Percentiles rank a stretch among this genome's conserved stretches.
Evolutionary conservation across 2,888 invertebrate species (phyloP).

Genomic region (Euphydryas editha): DNA sequence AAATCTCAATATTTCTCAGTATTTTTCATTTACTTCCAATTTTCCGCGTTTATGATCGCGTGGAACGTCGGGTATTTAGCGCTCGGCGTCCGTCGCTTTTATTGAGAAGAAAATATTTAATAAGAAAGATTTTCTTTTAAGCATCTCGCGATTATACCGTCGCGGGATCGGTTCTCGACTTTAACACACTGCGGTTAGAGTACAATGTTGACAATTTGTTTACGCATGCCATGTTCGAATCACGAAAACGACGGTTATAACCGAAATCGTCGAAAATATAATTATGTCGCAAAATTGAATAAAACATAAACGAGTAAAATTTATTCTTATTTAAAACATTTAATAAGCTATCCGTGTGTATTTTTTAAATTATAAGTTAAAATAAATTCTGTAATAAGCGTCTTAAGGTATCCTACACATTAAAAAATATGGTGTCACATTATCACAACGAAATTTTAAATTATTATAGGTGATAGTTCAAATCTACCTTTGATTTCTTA

Average conservation of each 20-base stretch:
- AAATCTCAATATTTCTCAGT: slow-evolving; percentile 49
- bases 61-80: slow-evolving; percentile 57
- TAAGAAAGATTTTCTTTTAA: slow-evolving; percentile 62
- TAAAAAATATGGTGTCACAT: no score
- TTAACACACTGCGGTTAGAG: background rate
- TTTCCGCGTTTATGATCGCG: slow-evolving; percentile 55
- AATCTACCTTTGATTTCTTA: no score
- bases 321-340: background rate
- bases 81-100: slow-evolving; percentile 51
- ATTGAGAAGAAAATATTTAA: slow-evolving; percentile 68
- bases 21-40: slow-evolving; percentile 62
- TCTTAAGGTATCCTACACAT: no score
- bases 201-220: background rate
- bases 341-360: background rate
- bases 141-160: slow-evolving; percentile 52
- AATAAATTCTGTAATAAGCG: no score
- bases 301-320: slow-evolving; percentile 11
- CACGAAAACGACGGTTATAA: slow-evolving; percentile 24
- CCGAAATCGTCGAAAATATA: slow-evolving; percentile 24
- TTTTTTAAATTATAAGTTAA: background rate
- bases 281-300: slow-evolving; percentile 17
- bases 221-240: slow-evolving; percentile 19
- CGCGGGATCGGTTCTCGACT: slow-evolving; percentile 33
- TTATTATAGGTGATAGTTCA: no score
- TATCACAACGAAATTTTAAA: no score